Evolutionary conservation across 2,797 vertebrate species (phyloP).

Genomic region (Caiman crocodilus): DNA sequence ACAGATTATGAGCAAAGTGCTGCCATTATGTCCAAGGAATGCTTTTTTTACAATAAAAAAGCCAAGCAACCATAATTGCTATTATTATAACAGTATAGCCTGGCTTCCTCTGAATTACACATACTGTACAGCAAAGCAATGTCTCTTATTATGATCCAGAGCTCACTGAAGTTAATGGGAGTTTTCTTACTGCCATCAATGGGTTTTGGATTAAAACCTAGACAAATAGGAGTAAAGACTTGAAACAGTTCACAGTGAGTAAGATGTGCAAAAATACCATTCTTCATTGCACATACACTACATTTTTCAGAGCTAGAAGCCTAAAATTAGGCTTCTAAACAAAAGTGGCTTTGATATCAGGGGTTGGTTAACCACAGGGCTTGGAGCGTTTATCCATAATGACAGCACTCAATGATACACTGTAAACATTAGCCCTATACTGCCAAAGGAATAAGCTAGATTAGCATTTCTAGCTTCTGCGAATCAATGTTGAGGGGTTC

Average conservation of each 20-base stretch:
- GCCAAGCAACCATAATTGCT: not conserved
- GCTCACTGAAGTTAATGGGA: not conserved
- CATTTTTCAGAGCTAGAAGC: not conserved
- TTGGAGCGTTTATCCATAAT: not conserved
- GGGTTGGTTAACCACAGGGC: not conserved
- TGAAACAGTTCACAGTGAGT: not conserved
- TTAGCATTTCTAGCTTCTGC: not conserved
- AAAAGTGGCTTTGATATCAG: not conserved
- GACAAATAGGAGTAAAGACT: not conserved
- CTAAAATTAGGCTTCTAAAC: not conserved
- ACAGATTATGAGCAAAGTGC: conserved; percentile 34
- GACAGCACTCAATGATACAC: not conserved
- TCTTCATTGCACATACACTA: not conserved
- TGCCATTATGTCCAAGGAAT: conserved; percentile 7
- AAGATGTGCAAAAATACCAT: not conserved
- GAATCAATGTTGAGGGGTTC: not conserved
- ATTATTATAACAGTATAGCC: not conserved
- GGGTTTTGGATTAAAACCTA: not conserved
- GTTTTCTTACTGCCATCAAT: not conserved
- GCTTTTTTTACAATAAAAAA: not conserved
- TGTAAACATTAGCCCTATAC: not conserved
- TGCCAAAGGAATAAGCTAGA: not conserved
- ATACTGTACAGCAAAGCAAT: not conserved
- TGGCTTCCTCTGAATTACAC: conserved; percentile 4
- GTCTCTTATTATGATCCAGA: not conserved